phyloP scores from a whole-genome alignment of 2,797 vertebrate genomes.

The Melanotaenia boesemani region DNA sequence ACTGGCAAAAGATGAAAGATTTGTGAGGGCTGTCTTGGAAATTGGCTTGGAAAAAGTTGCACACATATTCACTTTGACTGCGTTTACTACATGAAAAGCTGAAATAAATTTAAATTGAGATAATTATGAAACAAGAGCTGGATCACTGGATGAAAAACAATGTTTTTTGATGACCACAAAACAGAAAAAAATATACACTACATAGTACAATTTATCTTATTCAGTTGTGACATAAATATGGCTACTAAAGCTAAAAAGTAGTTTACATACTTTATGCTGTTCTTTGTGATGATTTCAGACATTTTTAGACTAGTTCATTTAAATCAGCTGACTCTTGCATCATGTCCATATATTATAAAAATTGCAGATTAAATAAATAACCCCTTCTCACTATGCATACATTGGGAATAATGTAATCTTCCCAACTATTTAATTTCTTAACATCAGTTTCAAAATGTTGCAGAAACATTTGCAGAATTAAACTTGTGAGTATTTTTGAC shows the following conservation, averaged over 20 bases:
- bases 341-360: constrained; percentile 63
- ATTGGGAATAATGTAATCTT: constrained; percentile 38
- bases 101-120: constrained; percentile 24
- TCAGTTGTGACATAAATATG: not conserved
- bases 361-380: constrained; percentile 52
- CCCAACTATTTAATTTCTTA: constrained; percentile 17
- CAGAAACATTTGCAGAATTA: constrained; percentile 28
- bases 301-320: too few relatives aligned
- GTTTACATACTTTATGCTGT: not conserved
- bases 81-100: not conserved
- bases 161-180: not conserved
- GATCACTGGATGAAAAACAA: not conserved
- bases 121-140: not conserved
- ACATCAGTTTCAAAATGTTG: constrained; percentile 24
- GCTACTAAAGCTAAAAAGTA: not conserved
- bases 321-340: constrained; percentile 25
- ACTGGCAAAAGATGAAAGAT: constrained; percentile 67
- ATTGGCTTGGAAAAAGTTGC: constrained; percentile 47
- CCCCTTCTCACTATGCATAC: constrained; percentile 28
- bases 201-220: not conserved
- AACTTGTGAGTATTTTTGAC: constrained; percentile 12
- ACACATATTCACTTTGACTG: constrained; percentile 31
- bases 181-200: not conserved
- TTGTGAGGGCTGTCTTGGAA: constrained; percentile 51
- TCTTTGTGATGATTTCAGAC: too few relatives aligned